Evolutionary conservation across 2,888 invertebrate genomes (phyloP).

Genomic region (Malacosoma neustria): DNA sequence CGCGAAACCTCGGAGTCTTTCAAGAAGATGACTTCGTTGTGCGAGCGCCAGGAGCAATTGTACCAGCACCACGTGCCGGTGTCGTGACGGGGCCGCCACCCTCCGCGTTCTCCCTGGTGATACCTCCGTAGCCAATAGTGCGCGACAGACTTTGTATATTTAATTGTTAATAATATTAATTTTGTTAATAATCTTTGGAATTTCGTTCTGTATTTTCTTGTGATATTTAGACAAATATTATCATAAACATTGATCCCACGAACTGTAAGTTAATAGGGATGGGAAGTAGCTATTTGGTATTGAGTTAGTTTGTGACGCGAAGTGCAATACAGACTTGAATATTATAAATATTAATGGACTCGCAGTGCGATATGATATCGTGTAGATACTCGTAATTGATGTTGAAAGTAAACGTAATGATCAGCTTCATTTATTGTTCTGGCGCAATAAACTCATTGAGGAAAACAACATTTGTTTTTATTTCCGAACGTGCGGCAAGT

Average conservation of each 20-base stretch:
- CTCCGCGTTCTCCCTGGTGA: slow-evolving; percentile 58
- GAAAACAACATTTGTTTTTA: slow-evolving; percentile 61
- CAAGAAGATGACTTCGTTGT: slow-evolving; percentile 70
- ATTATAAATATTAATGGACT: slow-evolving; percentile 63
- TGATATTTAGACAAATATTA: slow-evolving; percentile 74
- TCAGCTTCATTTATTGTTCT: slow-evolving; percentile 74
- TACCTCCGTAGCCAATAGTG: slow-evolving; percentile 34
- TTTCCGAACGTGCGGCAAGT: slow-evolving; percentile 37
- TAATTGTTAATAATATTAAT: slow-evolving; percentile 72
- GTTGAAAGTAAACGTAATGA: slow-evolving; percentile 75
- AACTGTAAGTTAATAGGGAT: slow-evolving; percentile 70
- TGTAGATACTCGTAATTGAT: slow-evolving; percentile 72
- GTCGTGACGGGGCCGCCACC: slow-evolving; percentile 62
- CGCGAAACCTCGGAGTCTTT: slow-evolving; percentile 68
- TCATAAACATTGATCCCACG: slow-evolving; percentile 66
- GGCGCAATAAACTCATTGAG: slow-evolving; percentile 72
- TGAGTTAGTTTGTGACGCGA: slow-evolving; percentile 51
- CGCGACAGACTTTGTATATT: slow-evolving; percentile 59
- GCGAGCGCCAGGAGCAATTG: slow-evolving; percentile 69
- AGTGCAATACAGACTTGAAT: slow-evolving; percentile 68
- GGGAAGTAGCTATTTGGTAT: slow-evolving; percentile 47
- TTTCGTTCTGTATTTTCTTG: slow-evolving; percentile 75
- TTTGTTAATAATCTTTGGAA: slow-evolving; percentile 71
- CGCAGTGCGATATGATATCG: slow-evolving; percentile 56
- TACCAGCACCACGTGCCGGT: slow-evolving; percentile 73